These are phyloP conservation scores for Antedon mediterranea DNA, from an alignment of 53 echinoderm and acorn worm genomes.

Conservation along the genomic window DNA sequence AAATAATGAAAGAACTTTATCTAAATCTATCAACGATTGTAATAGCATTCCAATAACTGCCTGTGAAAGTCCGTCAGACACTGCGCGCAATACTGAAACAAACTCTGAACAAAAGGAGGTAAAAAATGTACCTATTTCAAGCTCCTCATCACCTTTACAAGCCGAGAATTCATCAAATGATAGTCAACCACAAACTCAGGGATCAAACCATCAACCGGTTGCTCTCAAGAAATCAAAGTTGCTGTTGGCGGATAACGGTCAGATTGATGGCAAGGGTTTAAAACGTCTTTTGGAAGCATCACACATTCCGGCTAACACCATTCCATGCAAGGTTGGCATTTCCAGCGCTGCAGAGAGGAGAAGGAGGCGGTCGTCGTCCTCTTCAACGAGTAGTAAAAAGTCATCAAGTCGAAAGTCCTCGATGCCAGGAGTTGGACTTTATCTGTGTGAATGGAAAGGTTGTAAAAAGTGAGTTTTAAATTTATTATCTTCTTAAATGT, in stretches of 20 bases:
- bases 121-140: not conserved
- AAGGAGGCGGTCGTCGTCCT: constrained; percentile 22
- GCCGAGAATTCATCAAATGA: not conserved
- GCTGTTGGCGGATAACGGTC: not conserved
- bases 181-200: not conserved
- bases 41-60: constrained; percentile 10
- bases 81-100: not conserved
- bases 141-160: not conserved
- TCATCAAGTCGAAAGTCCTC: constrained; percentile 20
- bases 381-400: constrained; percentile 40
- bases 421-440: constrained; percentile 16
- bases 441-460: constrained; percentile 79
- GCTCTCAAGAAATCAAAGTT: constrained; percentile 1
- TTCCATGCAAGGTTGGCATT: constrained; percentile 5
- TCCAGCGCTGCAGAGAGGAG: not conserved
- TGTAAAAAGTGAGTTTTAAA: constrained; percentile 55
- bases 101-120: not conserved
- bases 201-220: not conserved
- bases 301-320: constrained; percentile 10
- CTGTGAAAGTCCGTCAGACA: constrained; percentile 6
- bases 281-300: constrained; percentile 11
- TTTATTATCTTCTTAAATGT: too few relatives aligned
- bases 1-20: not conserved
- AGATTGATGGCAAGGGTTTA: constrained; percentile 6
- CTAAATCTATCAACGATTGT: not conserved